These are phyloP conservation scores for Sebastes steindachneri DNA, from an alignment of 2,797 vertebrate genomes.

Conservation along the genomic window DNA sequence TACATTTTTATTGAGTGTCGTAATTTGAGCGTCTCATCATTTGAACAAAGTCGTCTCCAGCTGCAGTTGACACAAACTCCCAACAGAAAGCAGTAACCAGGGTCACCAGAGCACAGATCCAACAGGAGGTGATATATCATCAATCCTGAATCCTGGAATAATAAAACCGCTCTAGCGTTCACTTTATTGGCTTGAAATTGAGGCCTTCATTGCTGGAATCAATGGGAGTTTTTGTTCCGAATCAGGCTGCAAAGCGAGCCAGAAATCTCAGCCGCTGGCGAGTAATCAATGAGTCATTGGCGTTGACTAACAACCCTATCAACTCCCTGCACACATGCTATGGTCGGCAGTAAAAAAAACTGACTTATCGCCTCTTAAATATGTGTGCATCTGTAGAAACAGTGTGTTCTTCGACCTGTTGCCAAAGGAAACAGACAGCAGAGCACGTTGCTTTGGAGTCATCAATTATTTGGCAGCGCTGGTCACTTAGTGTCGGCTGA, in stretches of 20 bases:
- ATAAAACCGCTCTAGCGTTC: slow-evolving; percentile 13
- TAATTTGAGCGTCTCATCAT: background rate
- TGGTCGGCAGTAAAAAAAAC: background rate
- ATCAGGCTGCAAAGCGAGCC: background rate
- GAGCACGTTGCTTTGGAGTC: slow-evolving; percentile 11
- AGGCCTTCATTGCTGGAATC: slow-evolving; percentile 5
- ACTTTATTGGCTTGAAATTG: background rate
- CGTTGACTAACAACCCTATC: slow-evolving; percentile 23
- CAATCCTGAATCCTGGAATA: slow-evolving; percentile 1
- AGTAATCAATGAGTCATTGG: slow-evolving; percentile 21
- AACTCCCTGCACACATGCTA: slow-evolving; percentile 12
- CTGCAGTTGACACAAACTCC: background rate
- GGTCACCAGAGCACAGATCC: background rate
- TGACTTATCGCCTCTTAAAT: background rate
- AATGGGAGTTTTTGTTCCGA: slow-evolving; percentile 20
- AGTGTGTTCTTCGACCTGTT: background rate
- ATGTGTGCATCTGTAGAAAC: background rate
- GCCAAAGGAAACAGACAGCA: slow-evolving; percentile 32
- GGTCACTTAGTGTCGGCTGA: slow-evolving; percentile 20
- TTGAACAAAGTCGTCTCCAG: background rate
- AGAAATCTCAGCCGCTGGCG: slow-evolving; percentile 31
- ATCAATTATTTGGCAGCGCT: slow-evolving; percentile 46
- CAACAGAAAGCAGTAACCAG: background rate
- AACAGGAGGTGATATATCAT: slow-evolving; percentile 5
- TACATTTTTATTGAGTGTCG: background rate